Conservation (phyloP, 2,113 vertebrate species). For the Notarius quadriscutis region DNA sequence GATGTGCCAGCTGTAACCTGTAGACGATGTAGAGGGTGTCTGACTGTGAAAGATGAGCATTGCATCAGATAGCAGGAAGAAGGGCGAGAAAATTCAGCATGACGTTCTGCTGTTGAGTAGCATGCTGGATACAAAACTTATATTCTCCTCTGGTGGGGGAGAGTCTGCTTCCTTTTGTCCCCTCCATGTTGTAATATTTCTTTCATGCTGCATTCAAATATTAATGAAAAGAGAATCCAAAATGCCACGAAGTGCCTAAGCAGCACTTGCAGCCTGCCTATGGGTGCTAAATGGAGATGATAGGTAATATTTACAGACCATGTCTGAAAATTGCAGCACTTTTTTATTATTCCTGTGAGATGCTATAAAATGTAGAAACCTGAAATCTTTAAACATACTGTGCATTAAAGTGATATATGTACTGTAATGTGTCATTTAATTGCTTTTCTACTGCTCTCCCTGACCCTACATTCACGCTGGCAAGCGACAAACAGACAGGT, state of each 20-base stretch:
- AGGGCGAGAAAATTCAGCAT: constrained; percentile 29
- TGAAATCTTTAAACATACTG: background rate
- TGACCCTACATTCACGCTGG: background rate
- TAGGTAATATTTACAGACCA: constrained; percentile 7
- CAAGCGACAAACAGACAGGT: background rate
- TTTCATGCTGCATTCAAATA: constrained; percentile 52
- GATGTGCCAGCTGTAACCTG: constrained; percentile 38
- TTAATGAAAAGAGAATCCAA: constrained; percentile 48
- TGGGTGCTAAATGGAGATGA: constrained; percentile 18
- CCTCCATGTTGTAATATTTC: constrained; percentile 52
- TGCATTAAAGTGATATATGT: background rate
- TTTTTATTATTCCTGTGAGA: constrained; percentile 1
- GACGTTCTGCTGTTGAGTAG: constrained; percentile 27
- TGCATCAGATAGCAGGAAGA: constrained; percentile 40
- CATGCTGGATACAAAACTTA: constrained; percentile 36
- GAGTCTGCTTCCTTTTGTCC: constrained; percentile 41
- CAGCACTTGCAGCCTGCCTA: constrained; percentile 33
- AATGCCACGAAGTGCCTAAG: constrained; percentile 27
- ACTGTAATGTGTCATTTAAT: constrained; percentile 4
- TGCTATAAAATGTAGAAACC: background rate
- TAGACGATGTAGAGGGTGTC: constrained; percentile 22
- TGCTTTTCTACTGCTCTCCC: background rate
- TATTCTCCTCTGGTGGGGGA: constrained; percentile 15
- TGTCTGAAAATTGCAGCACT: background rate
- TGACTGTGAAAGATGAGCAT: constrained; percentile 41